These are phyloP conservation scores for Pipra filicauda DNA, from an alignment of 2,113 vertebrate species.

Conservation along the genomic window DNA sequence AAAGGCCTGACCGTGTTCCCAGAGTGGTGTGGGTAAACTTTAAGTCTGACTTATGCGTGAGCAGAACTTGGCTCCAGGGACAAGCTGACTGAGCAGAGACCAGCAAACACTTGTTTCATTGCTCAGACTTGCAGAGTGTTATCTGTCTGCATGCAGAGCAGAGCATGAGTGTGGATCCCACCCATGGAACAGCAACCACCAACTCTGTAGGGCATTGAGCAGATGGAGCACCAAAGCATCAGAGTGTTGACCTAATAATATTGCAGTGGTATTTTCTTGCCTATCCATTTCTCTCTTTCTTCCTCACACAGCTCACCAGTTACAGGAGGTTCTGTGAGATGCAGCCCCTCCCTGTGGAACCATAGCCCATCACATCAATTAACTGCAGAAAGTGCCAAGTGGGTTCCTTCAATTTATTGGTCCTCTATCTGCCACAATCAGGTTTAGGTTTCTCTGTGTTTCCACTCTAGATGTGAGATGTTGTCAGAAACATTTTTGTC, in stretches of 20 bases:
- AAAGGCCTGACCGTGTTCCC: not conserved
- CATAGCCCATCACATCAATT: not conserved
- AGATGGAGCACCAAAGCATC: not conserved
- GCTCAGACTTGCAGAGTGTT: not conserved
- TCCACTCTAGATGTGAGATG: not conserved
- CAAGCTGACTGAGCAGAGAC: not conserved
- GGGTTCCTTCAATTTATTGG: not conserved
- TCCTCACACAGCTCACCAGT: not conserved
- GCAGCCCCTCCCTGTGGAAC: not conserved
- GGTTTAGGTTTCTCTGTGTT: not conserved
- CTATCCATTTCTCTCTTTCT: not conserved
- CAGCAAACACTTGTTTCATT: not conserved
- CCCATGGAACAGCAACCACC: not conserved
- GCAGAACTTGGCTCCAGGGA: not conserved
- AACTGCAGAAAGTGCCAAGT: not conserved
- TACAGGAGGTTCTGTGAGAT: not conserved
- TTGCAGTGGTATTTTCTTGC: not conserved
- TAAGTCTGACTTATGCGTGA: not conserved
- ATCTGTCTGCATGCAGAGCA: not conserved
- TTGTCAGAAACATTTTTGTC: not conserved
- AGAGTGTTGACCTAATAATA: not conserved
- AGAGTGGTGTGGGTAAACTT: not conserved
- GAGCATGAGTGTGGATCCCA: not conserved
- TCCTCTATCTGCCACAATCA: fast-evolving
- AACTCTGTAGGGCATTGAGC: fast-evolving